Evolutionary conservation across 2,113 vertebrate species (phyloP).

Genomic region (Budorcas taxicolor): DNA sequence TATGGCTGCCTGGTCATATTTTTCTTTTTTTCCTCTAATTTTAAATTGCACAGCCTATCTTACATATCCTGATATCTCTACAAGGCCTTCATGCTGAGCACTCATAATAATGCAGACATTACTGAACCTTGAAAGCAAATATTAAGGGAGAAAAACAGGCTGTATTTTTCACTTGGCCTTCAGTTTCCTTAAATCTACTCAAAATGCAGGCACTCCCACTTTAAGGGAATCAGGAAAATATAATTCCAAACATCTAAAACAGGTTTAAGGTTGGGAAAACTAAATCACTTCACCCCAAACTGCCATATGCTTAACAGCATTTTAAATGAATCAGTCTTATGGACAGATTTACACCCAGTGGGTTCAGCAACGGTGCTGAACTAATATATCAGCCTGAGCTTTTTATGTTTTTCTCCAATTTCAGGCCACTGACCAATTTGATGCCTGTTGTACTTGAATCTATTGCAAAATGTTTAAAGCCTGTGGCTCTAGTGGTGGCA

Average conservation of each 20-base stretch:
- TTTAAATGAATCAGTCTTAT: not conserved
- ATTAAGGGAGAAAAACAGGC: not conserved
- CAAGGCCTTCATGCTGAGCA: not conserved
- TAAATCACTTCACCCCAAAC: not conserved
- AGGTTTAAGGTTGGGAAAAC: not conserved
- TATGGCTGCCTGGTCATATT: not conserved
- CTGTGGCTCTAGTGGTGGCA: not conserved
- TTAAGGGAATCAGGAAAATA: not conserved
- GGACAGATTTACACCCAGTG: not conserved
- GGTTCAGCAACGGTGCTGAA: not conserved
- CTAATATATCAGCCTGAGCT: not conserved
- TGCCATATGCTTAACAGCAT: not conserved
- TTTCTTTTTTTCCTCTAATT: not conserved
- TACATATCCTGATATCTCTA: not conserved
- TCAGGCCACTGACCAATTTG: not conserved
- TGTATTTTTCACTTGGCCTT: not conserved
- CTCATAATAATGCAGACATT: not conserved
- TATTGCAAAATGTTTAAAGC: not conserved
- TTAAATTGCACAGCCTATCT: not conserved
- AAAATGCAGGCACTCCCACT: not conserved
- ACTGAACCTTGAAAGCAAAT: not conserved
- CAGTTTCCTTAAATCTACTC: not conserved
- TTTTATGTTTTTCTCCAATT: not conserved
- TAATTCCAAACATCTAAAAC: not conserved
- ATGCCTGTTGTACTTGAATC: not conserved